Conservation (phyloP, 2,888 invertebrate genomes). For the Hedya salicella region DNA sequence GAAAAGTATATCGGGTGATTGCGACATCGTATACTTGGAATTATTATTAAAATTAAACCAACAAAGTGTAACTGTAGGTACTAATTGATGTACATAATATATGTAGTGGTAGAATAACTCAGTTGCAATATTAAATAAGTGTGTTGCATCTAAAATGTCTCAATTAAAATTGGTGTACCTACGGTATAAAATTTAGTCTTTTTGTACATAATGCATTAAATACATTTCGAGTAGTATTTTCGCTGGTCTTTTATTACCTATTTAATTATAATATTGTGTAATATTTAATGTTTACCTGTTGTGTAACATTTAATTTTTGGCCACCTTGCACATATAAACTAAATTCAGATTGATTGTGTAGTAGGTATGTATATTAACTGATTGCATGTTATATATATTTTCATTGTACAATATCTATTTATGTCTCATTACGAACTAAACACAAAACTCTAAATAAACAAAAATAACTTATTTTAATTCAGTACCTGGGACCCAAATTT, state of each 20-base stretch:
- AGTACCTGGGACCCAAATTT: neutral
- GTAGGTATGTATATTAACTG: neutral
- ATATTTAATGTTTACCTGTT: neutral
- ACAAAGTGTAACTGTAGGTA: neutral
- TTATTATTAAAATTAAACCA: no score
- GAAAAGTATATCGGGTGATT: no score
- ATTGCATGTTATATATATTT: constrained; percentile 31
- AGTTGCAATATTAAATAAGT: no score
- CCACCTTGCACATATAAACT: no score
- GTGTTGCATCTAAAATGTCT: no score
- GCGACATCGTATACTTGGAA: no score
- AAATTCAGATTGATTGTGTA: neutral
- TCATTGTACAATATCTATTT: neutral
- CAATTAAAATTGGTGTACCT: no score
- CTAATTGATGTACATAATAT: neutral
- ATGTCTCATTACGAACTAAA: neutral
- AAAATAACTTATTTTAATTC: neutral
- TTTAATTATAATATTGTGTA: neutral
- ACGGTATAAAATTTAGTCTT: no score
- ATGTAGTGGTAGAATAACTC: no score
- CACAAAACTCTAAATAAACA: neutral
- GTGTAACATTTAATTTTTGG: neutral
- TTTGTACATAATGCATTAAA: no score
- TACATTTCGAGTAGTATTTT: neutral
- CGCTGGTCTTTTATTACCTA: neutral